Conservation (phyloP, 30 jellyfish, hydroid and myxozoan genomes). For the Pseudorhiza aurosa region DNA sequence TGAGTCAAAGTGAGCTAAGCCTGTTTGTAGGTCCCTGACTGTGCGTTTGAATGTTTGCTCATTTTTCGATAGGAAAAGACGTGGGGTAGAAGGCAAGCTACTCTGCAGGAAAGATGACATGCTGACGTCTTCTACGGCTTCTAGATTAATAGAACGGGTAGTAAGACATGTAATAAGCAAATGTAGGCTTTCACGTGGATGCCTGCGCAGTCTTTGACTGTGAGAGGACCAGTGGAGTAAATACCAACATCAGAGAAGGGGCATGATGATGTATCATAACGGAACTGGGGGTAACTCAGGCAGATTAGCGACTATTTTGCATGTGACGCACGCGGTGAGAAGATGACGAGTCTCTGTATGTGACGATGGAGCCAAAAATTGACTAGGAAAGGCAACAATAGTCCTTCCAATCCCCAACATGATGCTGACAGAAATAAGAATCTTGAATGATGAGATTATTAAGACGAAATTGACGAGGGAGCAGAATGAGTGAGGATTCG, state of each 20-base stretch:
- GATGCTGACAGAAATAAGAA: conserved; percentile 7
- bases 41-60: conserved; percentile 39
- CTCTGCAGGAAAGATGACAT: conserved; percentile 25
- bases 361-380: conserved; percentile 35
- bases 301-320: conserved; percentile 25
- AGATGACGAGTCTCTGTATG: conserved; percentile 36
- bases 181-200: conserved; percentile 1
- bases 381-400: conserved; percentile 26
- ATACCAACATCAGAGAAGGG: conserved; percentile 16
- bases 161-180: conserved; percentile 25
- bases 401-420: conserved; percentile 38
- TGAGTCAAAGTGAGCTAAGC: not conserved
- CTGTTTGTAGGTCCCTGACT: conserved; percentile 17
- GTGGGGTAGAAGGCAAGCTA: conserved; percentile 4
- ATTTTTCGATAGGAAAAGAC: conserved; percentile 9
- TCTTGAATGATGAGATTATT: conserved; percentile 9
- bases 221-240: conserved; percentile 32
- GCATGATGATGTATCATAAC: not conserved
- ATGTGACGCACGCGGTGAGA: conserved; percentile 4
- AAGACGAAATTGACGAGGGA: conserved; percentile 24
- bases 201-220: not conserved
- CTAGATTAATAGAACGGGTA: conserved; percentile 41
- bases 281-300: conserved; percentile 9
- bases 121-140: conserved; percentile 17
- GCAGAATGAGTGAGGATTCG: conserved; percentile 10